Conservation (phyloP, 2,888 invertebrate species). For the Strigamia maritima region DNA sequence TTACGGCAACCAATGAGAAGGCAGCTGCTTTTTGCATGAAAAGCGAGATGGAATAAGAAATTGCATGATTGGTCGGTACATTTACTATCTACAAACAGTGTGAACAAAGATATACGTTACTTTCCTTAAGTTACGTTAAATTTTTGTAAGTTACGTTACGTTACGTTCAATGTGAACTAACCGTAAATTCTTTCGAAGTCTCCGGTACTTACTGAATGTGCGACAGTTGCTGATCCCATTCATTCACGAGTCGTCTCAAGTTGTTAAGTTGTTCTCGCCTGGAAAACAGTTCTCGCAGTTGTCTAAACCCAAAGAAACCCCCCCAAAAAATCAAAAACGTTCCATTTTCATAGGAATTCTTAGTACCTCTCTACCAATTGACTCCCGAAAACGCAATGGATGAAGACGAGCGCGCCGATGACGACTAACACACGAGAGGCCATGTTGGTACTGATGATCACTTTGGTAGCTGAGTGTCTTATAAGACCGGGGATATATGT, state of each 20-base stretch:
- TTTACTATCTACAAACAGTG: no score
- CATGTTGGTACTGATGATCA: constrained; percentile 24
- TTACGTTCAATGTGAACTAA: no score
- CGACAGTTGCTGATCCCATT: background rate
- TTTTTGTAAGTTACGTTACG: no score
- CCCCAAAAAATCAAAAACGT: background rate
- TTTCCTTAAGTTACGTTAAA: no score
- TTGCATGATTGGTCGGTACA: no score
- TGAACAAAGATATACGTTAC: no score
- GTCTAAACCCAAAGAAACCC: background rate
- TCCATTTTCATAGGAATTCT: no score
- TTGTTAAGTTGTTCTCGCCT: background rate
- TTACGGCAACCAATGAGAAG: no score
- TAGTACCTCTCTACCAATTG: background rate
- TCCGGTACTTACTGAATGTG: background rate
- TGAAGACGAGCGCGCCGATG: background rate
- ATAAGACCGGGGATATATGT: background rate
- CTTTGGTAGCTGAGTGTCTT: background rate
- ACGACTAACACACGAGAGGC: background rate
- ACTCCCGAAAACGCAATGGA: background rate
- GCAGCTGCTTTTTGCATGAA: no score
- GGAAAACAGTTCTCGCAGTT: background rate
- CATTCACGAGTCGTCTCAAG: background rate
- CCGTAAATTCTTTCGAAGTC: background rate
- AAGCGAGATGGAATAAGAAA: no score